Percentiles rank a stretch among this genome's conserved stretches.
phyloP scores from a whole-genome alignment of 2,888 invertebrate species.

The Archaeoteleia sp. region DNA sequence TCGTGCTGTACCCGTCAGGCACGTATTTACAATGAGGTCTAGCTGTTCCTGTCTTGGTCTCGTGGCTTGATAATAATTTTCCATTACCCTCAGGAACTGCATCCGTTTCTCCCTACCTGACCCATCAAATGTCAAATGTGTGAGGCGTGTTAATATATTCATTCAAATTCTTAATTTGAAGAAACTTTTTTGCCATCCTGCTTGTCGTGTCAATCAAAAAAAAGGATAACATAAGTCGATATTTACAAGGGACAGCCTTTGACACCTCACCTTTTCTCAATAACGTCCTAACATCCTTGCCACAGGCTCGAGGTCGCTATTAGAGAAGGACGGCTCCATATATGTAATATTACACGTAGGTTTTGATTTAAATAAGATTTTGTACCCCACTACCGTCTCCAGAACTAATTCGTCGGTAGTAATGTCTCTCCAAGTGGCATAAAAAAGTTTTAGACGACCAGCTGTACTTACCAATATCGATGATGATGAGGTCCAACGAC shows the following conservation, averaged over 20 bases:
- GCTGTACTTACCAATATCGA: slow-evolving; percentile 15
- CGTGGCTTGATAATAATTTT: no score
- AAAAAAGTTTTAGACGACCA: slow-evolving; percentile 12
- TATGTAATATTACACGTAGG: background rate
- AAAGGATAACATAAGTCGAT: slow-evolving; percentile 17
- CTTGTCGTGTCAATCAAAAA: slow-evolving; percentile 8
- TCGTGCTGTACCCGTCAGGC: no score
- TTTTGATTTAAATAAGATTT: slow-evolving; percentile 9
- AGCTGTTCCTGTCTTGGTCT: no score
- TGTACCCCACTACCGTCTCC: slow-evolving; percentile 12
- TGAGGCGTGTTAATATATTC: slow-evolving; percentile 7
- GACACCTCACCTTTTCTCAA: slow-evolving; percentile 7
- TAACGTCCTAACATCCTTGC: slow-evolving; percentile 7
- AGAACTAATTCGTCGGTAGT: slow-evolving; percentile 6
- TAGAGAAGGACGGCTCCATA: background rate
- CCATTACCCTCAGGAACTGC: no score
- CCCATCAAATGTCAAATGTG: no score
- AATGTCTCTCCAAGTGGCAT: slow-evolving; percentile 4
- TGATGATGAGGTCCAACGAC: no score
- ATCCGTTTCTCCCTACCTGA: no score
- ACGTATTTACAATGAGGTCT: no score
- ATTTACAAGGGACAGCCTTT: no score
- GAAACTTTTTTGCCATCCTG: slow-evolving; percentile 11
- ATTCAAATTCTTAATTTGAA: slow-evolving; percentile 24
- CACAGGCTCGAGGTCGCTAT: background rate